Percentiles rank a stretch among this genome's conserved stretches.
phyloP scores from a whole-genome alignment of 2,113 vertebrate genomes.

The Sigmodon hispidus region DNA sequence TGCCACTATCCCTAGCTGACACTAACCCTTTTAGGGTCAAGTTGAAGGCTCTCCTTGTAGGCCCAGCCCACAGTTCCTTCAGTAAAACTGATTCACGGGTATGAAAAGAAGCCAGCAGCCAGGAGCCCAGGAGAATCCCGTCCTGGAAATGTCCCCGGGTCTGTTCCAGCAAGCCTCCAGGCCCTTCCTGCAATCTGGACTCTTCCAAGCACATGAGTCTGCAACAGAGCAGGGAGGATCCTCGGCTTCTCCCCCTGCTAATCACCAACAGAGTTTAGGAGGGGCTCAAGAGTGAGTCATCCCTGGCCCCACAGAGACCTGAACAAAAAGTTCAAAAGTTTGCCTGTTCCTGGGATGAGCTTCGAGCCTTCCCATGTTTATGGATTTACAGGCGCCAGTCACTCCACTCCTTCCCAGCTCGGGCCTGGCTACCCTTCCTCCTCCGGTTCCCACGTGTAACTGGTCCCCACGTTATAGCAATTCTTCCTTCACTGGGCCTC shows the following conservation, averaged over 20 bases:
- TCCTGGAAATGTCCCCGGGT: background rate
- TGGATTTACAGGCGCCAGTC: background rate
- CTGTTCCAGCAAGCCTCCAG: background rate
- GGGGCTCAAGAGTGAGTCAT: slow-evolving; percentile 69
- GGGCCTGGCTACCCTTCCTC: background rate
- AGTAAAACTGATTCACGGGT: background rate
- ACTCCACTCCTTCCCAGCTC: background rate
- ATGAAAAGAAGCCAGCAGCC: background rate
- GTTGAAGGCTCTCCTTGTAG: background rate
- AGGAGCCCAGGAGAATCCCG: background rate
- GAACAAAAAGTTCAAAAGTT: slow-evolving; percentile 70
- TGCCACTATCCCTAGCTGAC: background rate
- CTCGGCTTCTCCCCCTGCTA: slow-evolving; percentile 11
- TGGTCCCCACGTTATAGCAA: background rate
- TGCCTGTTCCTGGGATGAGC: slow-evolving; percentile 57
- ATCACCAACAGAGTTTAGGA: slow-evolving; percentile 68
- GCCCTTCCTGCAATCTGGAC: background rate
- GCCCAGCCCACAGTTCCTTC: background rate
- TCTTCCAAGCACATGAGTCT: background rate
- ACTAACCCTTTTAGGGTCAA: slow-evolving; percentile 45
- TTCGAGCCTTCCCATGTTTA: background rate
- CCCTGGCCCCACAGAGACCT: slow-evolving; percentile 29
- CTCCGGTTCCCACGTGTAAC: background rate
- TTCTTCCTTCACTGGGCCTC: background rate
- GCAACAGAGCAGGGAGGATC: background rate